These are phyloP conservation scores for Melinaea menophilus DNA, from an alignment of 2,888 invertebrate species.

Conservation along the genomic window DNA sequence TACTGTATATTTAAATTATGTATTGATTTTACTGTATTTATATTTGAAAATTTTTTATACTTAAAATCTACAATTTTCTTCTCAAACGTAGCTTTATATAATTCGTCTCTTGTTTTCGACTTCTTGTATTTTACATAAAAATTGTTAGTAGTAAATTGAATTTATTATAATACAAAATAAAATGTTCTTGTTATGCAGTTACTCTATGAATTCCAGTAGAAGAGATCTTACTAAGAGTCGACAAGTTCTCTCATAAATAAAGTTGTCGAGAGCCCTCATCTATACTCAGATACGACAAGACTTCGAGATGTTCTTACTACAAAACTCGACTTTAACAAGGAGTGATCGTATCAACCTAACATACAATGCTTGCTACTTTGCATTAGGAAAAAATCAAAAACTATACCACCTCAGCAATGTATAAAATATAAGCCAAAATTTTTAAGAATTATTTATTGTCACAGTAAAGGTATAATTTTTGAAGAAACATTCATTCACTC, in stretches of 20 bases:
- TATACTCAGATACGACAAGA: slow-evolving; percentile 49
- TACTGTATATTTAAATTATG: background rate
- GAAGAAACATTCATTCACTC: slow-evolving; percentile 38
- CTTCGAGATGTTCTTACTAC: slow-evolving; percentile 32
- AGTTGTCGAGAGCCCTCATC: slow-evolving; percentile 52
- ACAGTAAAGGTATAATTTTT: slow-evolving; percentile 33
- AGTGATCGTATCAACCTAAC: background rate
- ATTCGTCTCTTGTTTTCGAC: no score
- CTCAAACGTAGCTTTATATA: no score
- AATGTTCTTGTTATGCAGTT: slow-evolving; percentile 16
- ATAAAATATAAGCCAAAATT: background rate
- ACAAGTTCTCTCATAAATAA: slow-evolving; percentile 62
- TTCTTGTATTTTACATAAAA: no score
- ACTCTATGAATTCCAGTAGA: slow-evolving; percentile 24
- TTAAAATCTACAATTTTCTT: background rate
- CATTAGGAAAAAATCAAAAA: background rate
- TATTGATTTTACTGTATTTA: background rate
- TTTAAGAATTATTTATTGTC: slow-evolving; percentile 8
- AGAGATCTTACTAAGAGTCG: slow-evolving; percentile 33
- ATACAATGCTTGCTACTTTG: slow-evolving; percentile 18
- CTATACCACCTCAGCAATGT: slow-evolving; percentile 14
- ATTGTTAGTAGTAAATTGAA: no score
- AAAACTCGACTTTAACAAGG: slow-evolving; percentile 35
- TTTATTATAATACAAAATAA: slow-evolving; percentile 6
- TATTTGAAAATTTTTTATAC: background rate